Evolutionary conservation across 2,888 invertebrate genomes (phyloP).

Genomic region (Drosophila quinaria): DNA sequence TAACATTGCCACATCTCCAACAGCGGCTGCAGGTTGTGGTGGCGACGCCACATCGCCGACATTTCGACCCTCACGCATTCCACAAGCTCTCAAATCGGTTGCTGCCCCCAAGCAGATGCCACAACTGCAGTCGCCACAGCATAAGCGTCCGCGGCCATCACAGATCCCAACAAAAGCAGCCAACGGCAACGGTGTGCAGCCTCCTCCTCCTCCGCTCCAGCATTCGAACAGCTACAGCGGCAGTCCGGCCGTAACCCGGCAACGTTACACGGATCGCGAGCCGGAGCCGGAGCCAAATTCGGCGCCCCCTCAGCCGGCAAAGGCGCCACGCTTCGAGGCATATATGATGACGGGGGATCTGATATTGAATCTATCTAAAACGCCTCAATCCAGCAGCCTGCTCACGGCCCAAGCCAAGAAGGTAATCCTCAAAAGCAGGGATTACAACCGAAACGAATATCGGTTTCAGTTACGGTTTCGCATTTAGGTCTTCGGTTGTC

Average conservation of each 20-base stretch:
- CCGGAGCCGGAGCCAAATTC: constrained; percentile 80
- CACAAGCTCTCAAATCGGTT: constrained; percentile 85
- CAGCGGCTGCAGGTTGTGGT: constrained; percentile 32
- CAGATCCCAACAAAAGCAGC: constrained; percentile 85
- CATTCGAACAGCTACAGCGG: constrained; percentile 81
- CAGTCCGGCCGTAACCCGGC: constrained; percentile 68
- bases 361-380: constrained; percentile 95
- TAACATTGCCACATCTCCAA: constrained; percentile 60
- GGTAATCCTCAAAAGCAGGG: constrained; percentile 64
- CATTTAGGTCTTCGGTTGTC: no score
- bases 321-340: constrained; percentile 91
- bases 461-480: no score
- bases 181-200: constrained; percentile 63
- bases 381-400: constrained; percentile 89
- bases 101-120: constrained; percentile 76
- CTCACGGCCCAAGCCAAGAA: constrained; percentile 87
- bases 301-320: constrained; percentile 84
- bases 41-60: constrained; percentile 81
- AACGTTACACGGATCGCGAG: constrained; percentile 49
- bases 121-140: constrained; percentile 84
- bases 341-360: constrained; percentile 99
- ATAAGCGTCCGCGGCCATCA: constrained; percentile 84
- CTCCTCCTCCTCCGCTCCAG: constrained; percentile 52
- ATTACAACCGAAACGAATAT: no score
- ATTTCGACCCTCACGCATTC: constrained; percentile 87